phyloP scores from a whole-genome alignment of 1,140 invertebrate genomes.

The Bilobella aurantiaca region DNA sequence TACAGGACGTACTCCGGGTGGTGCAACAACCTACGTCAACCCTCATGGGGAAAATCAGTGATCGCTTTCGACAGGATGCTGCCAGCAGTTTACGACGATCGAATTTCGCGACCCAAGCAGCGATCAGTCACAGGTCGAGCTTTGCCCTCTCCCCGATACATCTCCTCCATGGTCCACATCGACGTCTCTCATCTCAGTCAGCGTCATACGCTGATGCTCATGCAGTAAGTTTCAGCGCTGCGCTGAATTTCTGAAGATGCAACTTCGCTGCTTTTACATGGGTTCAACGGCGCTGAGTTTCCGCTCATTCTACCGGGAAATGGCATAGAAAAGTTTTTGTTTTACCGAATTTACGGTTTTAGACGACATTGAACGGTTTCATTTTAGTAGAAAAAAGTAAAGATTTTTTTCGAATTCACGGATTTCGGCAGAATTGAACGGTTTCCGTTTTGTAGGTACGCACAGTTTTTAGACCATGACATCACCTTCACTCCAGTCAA shows the following conservation, averaged over 20 bases:
- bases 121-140: constrained; percentile 59
- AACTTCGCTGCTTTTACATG: no score
- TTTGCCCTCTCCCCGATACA: constrained; percentile 66
- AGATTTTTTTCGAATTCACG: no score
- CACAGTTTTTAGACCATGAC: constrained; percentile 81
- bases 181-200: constrained; percentile 76
- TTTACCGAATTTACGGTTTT: no score
- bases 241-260: no score
- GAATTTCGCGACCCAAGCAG: constrained; percentile 62
- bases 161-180: constrained; percentile 76
- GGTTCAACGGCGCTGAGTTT: no score
- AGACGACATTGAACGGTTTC: no score
- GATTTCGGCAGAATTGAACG: no score
- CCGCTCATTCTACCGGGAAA: neutral
- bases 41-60: constrained; percentile 69
- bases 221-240: constrained; percentile 66
- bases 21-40: constrained; percentile 83
- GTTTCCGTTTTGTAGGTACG: no score
- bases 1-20: constrained; percentile 70
- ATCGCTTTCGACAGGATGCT: constrained; percentile 75
- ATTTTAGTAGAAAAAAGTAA: no score
- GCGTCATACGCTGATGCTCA: constrained; percentile 79
- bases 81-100: constrained; percentile 79
- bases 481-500: constrained; percentile 80
- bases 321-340: neutral